These are phyloP conservation scores for Eulemur rufifrons DNA, from an alignment of 2,113 vertebrate genomes.

Conservation along the genomic window DNA sequence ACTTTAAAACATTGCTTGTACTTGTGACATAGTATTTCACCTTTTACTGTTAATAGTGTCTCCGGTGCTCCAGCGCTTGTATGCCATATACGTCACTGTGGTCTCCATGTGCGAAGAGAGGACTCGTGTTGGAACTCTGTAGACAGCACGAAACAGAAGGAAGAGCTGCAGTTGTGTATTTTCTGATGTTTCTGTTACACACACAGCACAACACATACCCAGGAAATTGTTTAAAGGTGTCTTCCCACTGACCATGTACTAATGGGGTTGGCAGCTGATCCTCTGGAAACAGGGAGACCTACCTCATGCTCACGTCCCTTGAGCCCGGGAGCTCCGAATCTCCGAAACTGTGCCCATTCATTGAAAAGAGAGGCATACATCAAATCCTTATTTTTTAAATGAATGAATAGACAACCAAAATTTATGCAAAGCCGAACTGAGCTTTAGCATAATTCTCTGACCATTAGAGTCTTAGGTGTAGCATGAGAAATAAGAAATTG, in stretches of 20 bases:
- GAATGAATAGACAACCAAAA: neutral
- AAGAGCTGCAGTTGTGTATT: neutral
- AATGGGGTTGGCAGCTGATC: neutral
- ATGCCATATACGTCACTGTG: rapidly evolving
- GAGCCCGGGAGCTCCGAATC: rapidly evolving
- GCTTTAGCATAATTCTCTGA: neutral
- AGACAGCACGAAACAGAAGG: neutral
- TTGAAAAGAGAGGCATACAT: neutral
- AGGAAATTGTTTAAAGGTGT: neutral
- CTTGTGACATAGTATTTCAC: too few species aligned
- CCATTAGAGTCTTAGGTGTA: neutral
- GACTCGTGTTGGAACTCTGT: rapidly evolving
- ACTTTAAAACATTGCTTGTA: neutral
- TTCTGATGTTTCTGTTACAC: neutral
- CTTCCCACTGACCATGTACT: rapidly evolving
- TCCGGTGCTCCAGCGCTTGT: rapidly evolving
- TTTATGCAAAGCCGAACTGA: neutral
- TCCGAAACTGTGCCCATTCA: too few species aligned
- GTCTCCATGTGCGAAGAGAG: too few species aligned
- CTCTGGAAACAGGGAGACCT: too few species aligned
- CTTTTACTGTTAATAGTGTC: neutral
- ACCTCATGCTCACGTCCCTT: rapidly evolving
- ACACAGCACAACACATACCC: too few species aligned
- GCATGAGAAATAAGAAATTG: neutral
- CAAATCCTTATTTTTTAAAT: neutral